phyloP scores from a whole-genome alignment of 2,888 invertebrate genomes.

The Platycnemis pennipes region DNA sequence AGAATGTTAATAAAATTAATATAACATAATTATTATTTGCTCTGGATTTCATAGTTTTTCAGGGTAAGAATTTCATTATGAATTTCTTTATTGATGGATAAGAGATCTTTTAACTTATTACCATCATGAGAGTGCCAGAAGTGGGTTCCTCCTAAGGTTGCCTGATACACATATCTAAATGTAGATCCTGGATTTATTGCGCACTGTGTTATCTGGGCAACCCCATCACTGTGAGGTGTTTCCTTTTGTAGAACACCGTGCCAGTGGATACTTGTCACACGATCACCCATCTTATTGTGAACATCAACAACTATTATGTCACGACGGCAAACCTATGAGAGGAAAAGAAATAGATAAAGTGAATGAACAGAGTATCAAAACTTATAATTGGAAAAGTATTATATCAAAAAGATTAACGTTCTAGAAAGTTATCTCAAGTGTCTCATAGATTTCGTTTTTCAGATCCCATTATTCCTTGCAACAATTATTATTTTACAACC shows the following conservation, averaged over 20 bases:
- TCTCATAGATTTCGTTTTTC: no score
- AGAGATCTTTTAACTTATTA: constrained; percentile 63
- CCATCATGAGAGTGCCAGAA: constrained; percentile 77
- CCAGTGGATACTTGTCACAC: constrained; percentile 80
- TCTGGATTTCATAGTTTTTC: no score
- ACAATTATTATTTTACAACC: no score
- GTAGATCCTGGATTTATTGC: constrained; percentile 77
- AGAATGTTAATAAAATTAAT: no score
- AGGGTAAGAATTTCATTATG: not conserved
- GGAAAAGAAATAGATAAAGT: not conserved
- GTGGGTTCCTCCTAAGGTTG: constrained; percentile 76
- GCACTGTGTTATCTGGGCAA: constrained; percentile 78
- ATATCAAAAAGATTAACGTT: no score
- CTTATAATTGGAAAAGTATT: no score
- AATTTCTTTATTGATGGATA: no score
- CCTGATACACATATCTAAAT: constrained; percentile 76
- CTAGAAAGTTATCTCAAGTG: no score
- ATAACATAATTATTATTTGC: no score
- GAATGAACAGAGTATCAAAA: no score
- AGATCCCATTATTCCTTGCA: no score
- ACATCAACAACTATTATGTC: constrained; percentile 78
- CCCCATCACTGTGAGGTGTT: constrained; percentile 78
- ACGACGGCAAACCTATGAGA: constrained; percentile 77
- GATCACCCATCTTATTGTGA: constrained; percentile 76
- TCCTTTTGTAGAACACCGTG: constrained; percentile 78